A percentile compares a stretch with the other conserved stretches of the same genome.
phyloP scores from a whole-genome alignment of 2,797 vertebrate species.

The Euphonia xanthogaster region DNA sequence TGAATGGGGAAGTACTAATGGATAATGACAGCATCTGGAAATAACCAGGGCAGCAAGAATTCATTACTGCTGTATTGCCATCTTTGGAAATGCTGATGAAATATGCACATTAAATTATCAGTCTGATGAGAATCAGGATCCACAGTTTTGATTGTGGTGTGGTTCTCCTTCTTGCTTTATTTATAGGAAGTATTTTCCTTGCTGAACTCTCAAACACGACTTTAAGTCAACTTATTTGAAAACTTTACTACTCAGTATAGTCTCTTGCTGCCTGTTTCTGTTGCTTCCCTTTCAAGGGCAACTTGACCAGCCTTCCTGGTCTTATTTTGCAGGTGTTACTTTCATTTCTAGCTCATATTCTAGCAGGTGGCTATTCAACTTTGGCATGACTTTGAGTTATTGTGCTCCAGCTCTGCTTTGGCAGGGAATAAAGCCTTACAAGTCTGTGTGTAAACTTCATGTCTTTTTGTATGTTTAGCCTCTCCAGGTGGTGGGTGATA shows the following conservation, averaged over 20 bases:
- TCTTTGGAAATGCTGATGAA: neutral
- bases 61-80: neutral
- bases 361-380: neutral
- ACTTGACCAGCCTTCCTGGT: neutral
- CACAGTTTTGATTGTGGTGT: neutral
- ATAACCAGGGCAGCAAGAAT: neutral
- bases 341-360: neutral
- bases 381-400: neutral
- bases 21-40: neutral
- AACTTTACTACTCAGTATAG: neutral
- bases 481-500: neutral
- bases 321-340: neutral
- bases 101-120: neutral
- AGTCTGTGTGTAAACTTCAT: neutral
- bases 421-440: neutral
- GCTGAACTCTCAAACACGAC: neutral
- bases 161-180: neutral
- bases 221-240: neutral
- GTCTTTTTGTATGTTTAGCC: neutral
- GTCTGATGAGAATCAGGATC: neutral
- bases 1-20: neutral
- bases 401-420: neutral
- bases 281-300: neutral
- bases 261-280: neutral
- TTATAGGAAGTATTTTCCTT: neutral